phyloP scores from a whole-genome alignment of 1,140 invertebrate species.

The Limonius californicus region DNA sequence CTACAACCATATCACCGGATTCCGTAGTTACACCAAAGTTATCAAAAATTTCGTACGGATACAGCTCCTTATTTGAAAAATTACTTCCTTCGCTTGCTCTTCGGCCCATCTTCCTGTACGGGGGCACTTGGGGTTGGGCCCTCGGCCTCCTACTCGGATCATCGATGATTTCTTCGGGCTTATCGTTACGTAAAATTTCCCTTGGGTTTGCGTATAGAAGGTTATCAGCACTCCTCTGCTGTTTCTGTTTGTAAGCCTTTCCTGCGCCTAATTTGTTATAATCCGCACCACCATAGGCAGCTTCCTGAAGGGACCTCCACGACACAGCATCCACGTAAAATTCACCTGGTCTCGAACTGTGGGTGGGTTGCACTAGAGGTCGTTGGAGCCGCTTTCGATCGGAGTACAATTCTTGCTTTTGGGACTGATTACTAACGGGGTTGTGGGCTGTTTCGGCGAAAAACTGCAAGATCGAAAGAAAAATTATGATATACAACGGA shows the following conservation, averaged over 20 bases:
- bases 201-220: slow-evolving; percentile 28
- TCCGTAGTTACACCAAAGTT: slow-evolving; percentile 29
- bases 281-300: slow-evolving; percentile 18
- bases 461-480: slow-evolving; percentile 57
- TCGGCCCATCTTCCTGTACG: slow-evolving; percentile 48
- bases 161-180: slow-evolving; percentile 24
- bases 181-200: slow-evolving; percentile 16
- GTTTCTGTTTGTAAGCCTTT: not conserved
- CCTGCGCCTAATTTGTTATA: slow-evolving; percentile 21
- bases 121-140: slow-evolving; percentile 53
- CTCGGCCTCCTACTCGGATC: slow-evolving; percentile 39
- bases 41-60: slow-evolving; percentile 44
- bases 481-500: not conserved
- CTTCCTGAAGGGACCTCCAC: slow-evolving; percentile 42
- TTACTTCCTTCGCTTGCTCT: slow-evolving; percentile 54
- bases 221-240: slow-evolving; percentile 40
- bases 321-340: slow-evolving; percentile 41
- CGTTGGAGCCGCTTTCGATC: not conserved
- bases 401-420: slow-evolving; percentile 17
- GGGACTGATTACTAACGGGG: slow-evolving; percentile 70
- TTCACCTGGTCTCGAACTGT: not conserved
- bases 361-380: not conserved
- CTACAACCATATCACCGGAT: slow-evolving; percentile 13
- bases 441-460: slow-evolving; percentile 84
- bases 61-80: slow-evolving; percentile 43